Percentiles rank a stretch among this genome's conserved stretches.
phyloP scores from a whole-genome alignment of 2,888 invertebrate genomes.

The Harmothoe impar region DNA sequence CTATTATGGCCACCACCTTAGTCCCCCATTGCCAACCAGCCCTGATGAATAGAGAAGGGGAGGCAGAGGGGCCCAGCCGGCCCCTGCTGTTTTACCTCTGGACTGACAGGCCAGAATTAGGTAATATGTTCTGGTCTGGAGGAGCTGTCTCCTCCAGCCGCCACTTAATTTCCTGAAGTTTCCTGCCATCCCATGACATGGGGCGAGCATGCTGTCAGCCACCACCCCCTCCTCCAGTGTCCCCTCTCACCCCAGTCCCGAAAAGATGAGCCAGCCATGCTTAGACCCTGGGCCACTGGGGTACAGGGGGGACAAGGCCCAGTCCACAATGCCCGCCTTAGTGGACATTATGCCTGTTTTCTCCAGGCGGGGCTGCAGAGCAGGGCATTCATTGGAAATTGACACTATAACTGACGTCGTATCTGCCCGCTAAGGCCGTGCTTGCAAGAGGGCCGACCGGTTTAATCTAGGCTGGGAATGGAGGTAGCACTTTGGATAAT shows the following conservation, averaged over 20 bases:
- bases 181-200: not conserved
- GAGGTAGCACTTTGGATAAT: constrained; percentile 50
- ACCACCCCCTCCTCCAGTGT: not conserved
- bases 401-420: constrained; percentile 25
- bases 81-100: constrained; percentile 41
- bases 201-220: not conserved
- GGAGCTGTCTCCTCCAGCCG: constrained; percentile 50
- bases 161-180: constrained; percentile 60
- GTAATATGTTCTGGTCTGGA: constrained; percentile 58
- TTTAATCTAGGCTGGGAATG: constrained; percentile 30
- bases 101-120: constrained; percentile 54
- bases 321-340: constrained; percentile 1
- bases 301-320: not conserved
- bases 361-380: not conserved
- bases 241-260: not conserved
- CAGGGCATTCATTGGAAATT: constrained; percentile 43
- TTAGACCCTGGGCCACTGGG: not conserved
- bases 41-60: constrained; percentile 13
- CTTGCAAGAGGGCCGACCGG: not conserved
- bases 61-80: not conserved
- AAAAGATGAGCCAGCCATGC: not conserved
- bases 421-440: not conserved
- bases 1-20: constrained; percentile 4
- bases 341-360: not conserved
- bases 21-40: not conserved